Evolutionary conservation across 2,888 invertebrate species (phyloP).

Genomic region (Escarpia spicata): DNA sequence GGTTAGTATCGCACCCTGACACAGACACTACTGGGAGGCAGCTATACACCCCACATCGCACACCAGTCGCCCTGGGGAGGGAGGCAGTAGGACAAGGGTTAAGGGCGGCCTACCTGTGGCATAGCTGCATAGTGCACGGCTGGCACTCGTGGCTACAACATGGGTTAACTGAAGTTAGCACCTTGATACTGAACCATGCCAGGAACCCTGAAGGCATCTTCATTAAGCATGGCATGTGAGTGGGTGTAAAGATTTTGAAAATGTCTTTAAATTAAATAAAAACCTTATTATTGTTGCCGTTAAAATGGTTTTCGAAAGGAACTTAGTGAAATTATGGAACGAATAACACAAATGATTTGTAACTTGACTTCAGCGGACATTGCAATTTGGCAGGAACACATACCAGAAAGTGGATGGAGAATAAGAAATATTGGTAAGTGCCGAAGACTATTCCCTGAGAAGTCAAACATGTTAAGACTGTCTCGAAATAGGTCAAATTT

Average conservation of each 20-base stretch:
- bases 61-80: background rate
- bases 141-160: background rate
- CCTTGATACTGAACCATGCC: background rate
- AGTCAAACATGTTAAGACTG: background rate
- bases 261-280: background rate
- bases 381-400: too few relatives aligned
- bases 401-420: too few relatives aligned
- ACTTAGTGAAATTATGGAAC: too few relatives aligned
- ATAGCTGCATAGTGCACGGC: slow-evolving; percentile 10
- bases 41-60: background rate
- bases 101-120: slow-evolving; percentile 3
- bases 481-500: background rate
- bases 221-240: background rate
- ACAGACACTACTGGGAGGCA: background rate
- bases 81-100: background rate
- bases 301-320: too few relatives aligned
- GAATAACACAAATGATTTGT: too few relatives aligned
- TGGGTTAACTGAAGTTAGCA: slow-evolving; percentile 6
- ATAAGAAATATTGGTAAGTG: too few relatives aligned
- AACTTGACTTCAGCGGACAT: too few relatives aligned
- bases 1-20: background rate
- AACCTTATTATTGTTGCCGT: too few relatives aligned
- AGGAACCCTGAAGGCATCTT: background rate
- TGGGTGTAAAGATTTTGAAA: background rate
- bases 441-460: too few relatives aligned